Base-by-base conservation (phyloP, 2,888 invertebrate species). In the Eupelmus urozonus region DNA sequence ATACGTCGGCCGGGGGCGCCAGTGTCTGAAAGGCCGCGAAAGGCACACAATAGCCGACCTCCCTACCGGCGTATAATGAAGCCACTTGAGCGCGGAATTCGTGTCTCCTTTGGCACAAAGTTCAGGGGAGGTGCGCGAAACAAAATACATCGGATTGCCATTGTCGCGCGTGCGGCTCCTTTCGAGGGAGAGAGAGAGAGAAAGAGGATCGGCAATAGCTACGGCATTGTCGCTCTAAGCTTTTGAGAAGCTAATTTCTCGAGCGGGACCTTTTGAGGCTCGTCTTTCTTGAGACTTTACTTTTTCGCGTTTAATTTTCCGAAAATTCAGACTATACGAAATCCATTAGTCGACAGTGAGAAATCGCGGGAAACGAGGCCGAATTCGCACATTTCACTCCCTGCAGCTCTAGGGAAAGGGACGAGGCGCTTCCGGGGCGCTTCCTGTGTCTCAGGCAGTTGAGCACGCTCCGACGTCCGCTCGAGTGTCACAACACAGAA, bases 361-460 rank as follows among this genome's bases (percentile, higher is more conserved):
- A 66, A 53, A 20, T 51, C 2, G 16, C 1, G 27, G 2, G 45
- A 13, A 18, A 13, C 4, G 40, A 42, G 40, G 18, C 45, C 16
- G 9, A 49, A 45, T 18, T 0, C 3, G 1, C 20, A 45, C 45
- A 45, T n/a, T n/a, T n/a, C n/a, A n/a, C n/a, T n/a, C n/a, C n/a
- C n/a, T n/a, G n/a, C n/a, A 9, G 34, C 34, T 9, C 3, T 34
- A 34, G 3, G 34, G 9, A 34, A 9, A 34, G 34, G 9, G 9
- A 34, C 9, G 45, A 53, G 20, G 20, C 3, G 81, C 84, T 86
- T 86, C 85, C 86, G 55, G 25, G 85, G 81, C 83, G 81, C 87
- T 89, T 89, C 89, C 89, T 88, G 89, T 89, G 88, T 89, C 89
- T 89, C 89, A 89, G 88, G 89, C 89, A 87, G 88, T 88, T 88